A percentile compares a stretch with the other conserved stretches of the same genome.
These are phyloP conservation scores for Pseudois nayaur DNA, from an alignment of 2,113 vertebrate genomes.

Conservation along the genomic window DNA sequence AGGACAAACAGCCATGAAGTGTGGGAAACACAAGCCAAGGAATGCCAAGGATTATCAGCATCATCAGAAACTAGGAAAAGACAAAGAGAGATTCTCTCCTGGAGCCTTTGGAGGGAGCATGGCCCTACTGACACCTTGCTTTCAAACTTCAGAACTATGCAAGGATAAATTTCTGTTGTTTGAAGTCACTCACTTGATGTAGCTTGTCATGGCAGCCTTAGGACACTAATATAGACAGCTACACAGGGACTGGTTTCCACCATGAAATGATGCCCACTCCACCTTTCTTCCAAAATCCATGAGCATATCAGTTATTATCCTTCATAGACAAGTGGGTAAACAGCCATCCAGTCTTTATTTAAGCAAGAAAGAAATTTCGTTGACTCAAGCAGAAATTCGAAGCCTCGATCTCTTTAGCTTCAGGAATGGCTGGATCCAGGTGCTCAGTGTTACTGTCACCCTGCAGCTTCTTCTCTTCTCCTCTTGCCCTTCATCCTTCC, in stretches of 20 bases:
- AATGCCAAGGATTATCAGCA: accelerated
- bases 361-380: neutral
- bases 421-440: neutral
- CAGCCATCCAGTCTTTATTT: neutral
- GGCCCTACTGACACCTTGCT: neutral
- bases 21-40: neutral
- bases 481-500: neutral
- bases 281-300: neutral
- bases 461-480: neutral
- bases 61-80: neutral
- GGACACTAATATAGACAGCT: neutral
- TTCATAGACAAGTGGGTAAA: neutral
- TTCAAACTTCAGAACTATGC: neutral
- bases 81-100: neutral
- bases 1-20: accelerated
- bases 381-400: neutral
- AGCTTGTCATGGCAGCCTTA: accelerated
- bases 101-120: neutral
- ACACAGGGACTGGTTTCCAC: no score
- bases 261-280: accelerated
- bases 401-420: neutral
- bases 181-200: neutral
- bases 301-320: neutral
- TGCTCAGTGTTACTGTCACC: accelerated
- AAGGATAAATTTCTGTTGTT: neutral